Percentiles rank a stretch among this genome's conserved stretches.
Conservation (phyloP, 2,797 vertebrate genomes). For the Coluber constrictor region DNA sequence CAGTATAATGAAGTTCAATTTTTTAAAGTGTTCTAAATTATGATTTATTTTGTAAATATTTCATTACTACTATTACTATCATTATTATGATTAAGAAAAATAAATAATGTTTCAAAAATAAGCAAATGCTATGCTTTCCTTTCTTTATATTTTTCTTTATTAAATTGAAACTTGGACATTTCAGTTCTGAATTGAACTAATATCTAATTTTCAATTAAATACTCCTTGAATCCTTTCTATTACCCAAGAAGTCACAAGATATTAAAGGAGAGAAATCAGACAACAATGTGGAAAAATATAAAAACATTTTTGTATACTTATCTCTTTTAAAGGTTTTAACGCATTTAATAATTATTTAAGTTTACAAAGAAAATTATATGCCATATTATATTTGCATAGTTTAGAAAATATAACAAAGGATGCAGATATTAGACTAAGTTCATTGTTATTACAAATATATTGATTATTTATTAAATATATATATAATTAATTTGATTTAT, state of each 20-base stretch:
- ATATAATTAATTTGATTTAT: too few relatives aligned
- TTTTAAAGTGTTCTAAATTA: background rate
- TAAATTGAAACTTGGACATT: fast-evolving
- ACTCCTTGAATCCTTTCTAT: background rate
- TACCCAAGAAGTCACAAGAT: background rate
- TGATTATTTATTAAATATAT: background rate
- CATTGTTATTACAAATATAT: background rate
- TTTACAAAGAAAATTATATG: background rate
- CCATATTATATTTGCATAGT: background rate
- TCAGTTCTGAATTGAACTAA: background rate
- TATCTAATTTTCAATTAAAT: background rate
- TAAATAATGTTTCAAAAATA: background rate
- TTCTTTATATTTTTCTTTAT: background rate
- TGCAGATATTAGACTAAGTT: background rate
- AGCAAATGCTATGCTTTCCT: background rate
- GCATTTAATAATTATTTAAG: background rate
- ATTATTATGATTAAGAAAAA: background rate
- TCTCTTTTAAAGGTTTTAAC: background rate
- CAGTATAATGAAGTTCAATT: background rate
- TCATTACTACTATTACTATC: background rate
- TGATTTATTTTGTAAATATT: background rate
- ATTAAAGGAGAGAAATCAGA: background rate
- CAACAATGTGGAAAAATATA: background rate
- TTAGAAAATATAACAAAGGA: background rate
- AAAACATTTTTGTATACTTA: background rate